phyloP scores from a whole-genome alignment of 1,140 invertebrate genomes.

The Thaumatotibia leucotreta region DNA sequence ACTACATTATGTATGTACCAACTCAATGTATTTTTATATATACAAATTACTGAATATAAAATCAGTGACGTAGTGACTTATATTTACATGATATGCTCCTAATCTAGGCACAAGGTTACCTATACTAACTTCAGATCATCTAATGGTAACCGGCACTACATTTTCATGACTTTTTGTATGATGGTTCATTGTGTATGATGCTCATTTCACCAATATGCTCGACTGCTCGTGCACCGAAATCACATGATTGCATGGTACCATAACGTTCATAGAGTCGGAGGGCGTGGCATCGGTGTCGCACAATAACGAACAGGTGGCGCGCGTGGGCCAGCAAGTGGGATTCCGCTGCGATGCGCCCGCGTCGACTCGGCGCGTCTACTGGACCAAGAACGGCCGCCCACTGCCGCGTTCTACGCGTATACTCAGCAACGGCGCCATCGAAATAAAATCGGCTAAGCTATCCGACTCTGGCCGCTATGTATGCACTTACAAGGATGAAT shows the following conservation, averaged over 20 bases:
- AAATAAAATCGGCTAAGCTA: conserved; percentile 73
- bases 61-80: no score
- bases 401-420: conserved; percentile 65
- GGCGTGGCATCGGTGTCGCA: conserved; percentile 43
- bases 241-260: conserved; percentile 46
- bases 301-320: conserved; percentile 63
- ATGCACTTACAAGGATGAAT: conserved; percentile 77
- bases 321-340: conserved; percentile 77
- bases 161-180: background rate
- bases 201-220: conserved; percentile 23
- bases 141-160: background rate
- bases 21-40: no score
- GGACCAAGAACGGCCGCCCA: conserved; percentile 73
- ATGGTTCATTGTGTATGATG: background rate
- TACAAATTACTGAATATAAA: no score
- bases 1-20: no score
- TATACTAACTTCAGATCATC: background rate
- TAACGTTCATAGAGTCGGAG: conserved; percentile 52
- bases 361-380: conserved; percentile 68
- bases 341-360: conserved; percentile 77
- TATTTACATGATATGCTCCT: no score
- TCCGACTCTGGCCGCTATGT: conserved; percentile 84
- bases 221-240: conserved; percentile 29
- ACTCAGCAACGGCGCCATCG: conserved; percentile 53
- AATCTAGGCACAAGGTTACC: no score